phyloP scores from a whole-genome alignment of 2,888 invertebrate genomes.

The Stenurella melanura region DNA sequence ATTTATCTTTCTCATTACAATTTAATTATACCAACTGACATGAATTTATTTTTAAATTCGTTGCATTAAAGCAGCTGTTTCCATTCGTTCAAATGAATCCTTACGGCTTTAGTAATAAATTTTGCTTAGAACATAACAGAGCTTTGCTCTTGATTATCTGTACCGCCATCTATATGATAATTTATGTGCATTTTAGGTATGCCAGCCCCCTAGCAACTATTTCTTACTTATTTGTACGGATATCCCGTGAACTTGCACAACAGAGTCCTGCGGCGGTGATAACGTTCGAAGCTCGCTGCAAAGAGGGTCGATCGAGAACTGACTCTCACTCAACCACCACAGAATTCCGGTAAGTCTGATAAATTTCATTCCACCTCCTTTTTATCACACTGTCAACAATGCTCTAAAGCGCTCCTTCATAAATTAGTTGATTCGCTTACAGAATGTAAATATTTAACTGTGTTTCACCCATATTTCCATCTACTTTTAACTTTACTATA shows the following conservation, averaged over 20 bases:
- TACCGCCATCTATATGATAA: conserved; percentile 30
- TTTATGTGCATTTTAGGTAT: conserved; percentile 72
- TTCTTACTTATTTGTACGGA: conserved; percentile 80
- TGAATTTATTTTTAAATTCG: conserved; percentile 24
- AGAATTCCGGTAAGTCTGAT: conserved; percentile 66
- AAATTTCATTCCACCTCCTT: conserved; percentile 31
- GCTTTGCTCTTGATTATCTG: conserved; percentile 24
- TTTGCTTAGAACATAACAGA: conserved; percentile 4
- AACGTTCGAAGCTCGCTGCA: conserved; percentile 75
- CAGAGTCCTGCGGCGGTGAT: conserved; percentile 76
- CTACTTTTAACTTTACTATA: not conserved
- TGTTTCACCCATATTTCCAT: not conserved
- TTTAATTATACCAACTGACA: too few species aligned
- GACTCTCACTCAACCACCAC: conserved; percentile 68
- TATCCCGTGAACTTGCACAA: conserved; percentile 78
- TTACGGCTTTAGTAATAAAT: conserved; percentile 27
- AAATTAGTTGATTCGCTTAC: conserved; percentile 26
- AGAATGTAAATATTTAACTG: not conserved
- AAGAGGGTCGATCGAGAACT: conserved; percentile 66
- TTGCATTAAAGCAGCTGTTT: not conserved
- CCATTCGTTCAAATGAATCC: conserved; percentile 30
- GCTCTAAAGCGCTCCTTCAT: not conserved
- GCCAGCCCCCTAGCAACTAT: conserved; percentile 77
- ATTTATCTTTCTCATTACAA: not conserved
- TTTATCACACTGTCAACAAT: conserved; percentile 32